Evolutionary conservation across 37 sponge, comb jelly and placozoan species (phyloP), one percentile per base, ranked within the genome.

Genomic region (Axinella damicornis): DNA sequence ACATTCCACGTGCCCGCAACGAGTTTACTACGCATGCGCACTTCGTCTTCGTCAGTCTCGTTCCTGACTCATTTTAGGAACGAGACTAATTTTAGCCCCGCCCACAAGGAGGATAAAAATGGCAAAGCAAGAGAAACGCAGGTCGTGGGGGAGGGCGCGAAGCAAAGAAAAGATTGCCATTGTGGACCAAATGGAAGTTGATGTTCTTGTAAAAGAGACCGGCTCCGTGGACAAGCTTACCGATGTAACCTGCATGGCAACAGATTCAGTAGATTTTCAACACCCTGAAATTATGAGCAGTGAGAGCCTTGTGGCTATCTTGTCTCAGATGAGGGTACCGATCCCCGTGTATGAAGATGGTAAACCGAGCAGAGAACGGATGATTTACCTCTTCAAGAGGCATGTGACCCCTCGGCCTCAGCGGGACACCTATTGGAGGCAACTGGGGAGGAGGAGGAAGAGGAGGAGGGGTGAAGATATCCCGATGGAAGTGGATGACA

Each of bases 341-440:
- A 67, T 85, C 30, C 92, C 69, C 21, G 77, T 70, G 0, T 73
- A 78, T 58, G 5, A 55, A 2, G 73, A 87, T 32, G 81, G 76
- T 19, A 28, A 14, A 12, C 75, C 69, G 1, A 84, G 79, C 41
- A 64, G 88, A 74, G 81, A 84, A 61, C 62, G 80, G 39, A 65
- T 92, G 13, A 17, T 92, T 21, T 71, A 84, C 55, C 64, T 92
- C 53, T 92, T 87, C 34, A 71, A 65, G 56, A 58, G 58, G 21
- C 88, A 92, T 73, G 88, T 92, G 37, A 56, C 6, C 27, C 93
- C 93, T 34, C 77, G 65, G 37, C 88, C 93, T 21, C 93, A 92
- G 61, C 65, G 93, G 24, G 24, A 28, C 39, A 63, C 62, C 32
- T 61, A 32, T 24, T 46, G 46, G 46, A 46, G 46, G 46, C 46